These are phyloP conservation scores for Lithophane leautieri DNA, from an alignment of 2,888 invertebrate genomes.

Conservation along the genomic window DNA sequence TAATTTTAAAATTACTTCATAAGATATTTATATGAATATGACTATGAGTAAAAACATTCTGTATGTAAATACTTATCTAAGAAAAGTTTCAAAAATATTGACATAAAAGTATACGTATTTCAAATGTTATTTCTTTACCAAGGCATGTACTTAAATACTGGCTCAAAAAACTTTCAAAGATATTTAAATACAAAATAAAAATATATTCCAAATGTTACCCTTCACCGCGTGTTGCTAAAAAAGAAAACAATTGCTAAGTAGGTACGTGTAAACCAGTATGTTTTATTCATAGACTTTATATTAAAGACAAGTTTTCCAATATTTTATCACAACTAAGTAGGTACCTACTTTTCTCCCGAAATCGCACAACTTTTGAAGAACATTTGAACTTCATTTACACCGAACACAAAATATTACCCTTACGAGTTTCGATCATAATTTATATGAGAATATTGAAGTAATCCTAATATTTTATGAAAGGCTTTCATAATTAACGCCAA, in stretches of 20 bases:
- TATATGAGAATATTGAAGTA: slow-evolving; percentile 41
- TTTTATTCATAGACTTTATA: no score
- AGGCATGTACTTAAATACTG: neutral
- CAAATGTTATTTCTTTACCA: no score
- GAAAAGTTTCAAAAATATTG: neutral
- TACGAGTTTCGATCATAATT: slow-evolving; percentile 27
- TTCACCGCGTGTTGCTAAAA: neutral
- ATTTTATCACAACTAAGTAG: no score
- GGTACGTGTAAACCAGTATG: no score
- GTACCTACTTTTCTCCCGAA: neutral
- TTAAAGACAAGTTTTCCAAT: no score
- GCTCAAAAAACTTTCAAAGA: neutral
- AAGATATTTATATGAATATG: neutral
- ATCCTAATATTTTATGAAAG: slow-evolving; percentile 37
- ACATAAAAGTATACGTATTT: neutral
- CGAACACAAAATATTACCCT: slow-evolving; percentile 13
- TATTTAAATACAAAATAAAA: neutral
- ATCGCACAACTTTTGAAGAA: slow-evolving; percentile 21
- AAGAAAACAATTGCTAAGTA: slow-evolving; percentile 1
- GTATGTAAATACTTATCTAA: neutral
- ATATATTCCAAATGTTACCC: neutral
- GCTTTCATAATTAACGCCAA: slow-evolving; percentile 43
- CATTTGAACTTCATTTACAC: slow-evolving; percentile 23
- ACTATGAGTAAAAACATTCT: neutral
- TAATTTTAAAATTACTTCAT: neutral